Base-by-base conservation (phyloP, 2,888 invertebrate genomes). In the Cactoblastis cactorum region DNA sequence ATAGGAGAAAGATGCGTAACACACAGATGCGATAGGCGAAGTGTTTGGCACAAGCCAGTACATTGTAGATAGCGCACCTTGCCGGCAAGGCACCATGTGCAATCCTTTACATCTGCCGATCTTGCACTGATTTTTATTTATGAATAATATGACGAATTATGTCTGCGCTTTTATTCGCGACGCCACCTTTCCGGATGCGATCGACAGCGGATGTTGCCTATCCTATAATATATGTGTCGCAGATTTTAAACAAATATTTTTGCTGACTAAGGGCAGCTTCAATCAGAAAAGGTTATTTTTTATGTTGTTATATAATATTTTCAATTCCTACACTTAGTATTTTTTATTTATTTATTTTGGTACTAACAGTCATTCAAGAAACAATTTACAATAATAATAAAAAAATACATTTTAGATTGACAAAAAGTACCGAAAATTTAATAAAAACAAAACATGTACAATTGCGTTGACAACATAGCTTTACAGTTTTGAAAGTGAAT, bases 111-210 rank as follows among this genome's bases (percentile, higher is more conserved):
- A 89, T 88, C 88, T 80, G 80, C 80, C 69, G 67, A 71, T 74
- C 72, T 73, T 85, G 85, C 85, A 84, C 84, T 84, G 86, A 87
- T 87, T 87, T 83, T 82, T 83, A 85, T 84, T 77, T 83, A 81
- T 85, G 85, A 87, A 86, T 84, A 84, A 86, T 88, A 87, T 89
- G 88, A 87, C 86, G 88, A 89, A 87, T 84, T 85, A 85, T 84
- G 70, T 69, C 69, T 71, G 69, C 61, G 67, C 83, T 71, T 83
- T 88, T 85, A 85, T 85, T 69, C 75, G 77, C 71, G 69, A 70
- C 77, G 71, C 69, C 88, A 89, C 88, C 88, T 89, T 89, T 80
- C 83, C 88, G 88, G 88, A 88, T 88, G 85, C 77, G 65, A 69
- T 63, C 69, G 74, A 71, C 73, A 71, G 74, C 83, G 85, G 87